Percentiles rank a stretch among this genome's conserved stretches.
These are phyloP conservation scores for Hyles vespertilio DNA, from an alignment of 1,140 invertebrate species.

Conservation along the genomic window DNA sequence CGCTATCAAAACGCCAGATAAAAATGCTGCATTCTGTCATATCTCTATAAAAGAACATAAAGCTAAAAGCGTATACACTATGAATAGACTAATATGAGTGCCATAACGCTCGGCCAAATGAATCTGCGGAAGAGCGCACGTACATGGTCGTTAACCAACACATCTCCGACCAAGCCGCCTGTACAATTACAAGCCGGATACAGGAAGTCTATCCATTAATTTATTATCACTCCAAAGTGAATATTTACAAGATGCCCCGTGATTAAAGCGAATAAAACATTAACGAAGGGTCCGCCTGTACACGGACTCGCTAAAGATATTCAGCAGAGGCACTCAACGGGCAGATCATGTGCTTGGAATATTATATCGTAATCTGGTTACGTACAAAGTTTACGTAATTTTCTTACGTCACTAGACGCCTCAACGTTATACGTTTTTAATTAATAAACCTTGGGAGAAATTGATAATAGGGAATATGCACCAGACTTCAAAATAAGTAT, in stretches of 20 bases:
- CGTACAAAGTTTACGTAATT: conserved; percentile 7
- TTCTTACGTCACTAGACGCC: not conserved
- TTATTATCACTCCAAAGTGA: conserved; percentile 38
- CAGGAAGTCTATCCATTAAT: conserved; percentile 34
- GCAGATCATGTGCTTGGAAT: conserved; percentile 13
- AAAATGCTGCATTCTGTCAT: too few relatives aligned
- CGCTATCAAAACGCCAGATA: too few relatives aligned
- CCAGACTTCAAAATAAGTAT: too few relatives aligned
- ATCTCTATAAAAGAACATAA: too few relatives aligned
- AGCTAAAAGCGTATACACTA: too few relatives aligned
- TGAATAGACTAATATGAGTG: too few relatives aligned
- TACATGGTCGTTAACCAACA: conserved; percentile 25
- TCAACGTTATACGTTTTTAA: too few relatives aligned
- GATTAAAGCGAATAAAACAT: conserved; percentile 52
- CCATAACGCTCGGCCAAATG: too few relatives aligned
- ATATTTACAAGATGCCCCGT: conserved; percentile 36
- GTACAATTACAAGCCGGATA: conserved; percentile 42
- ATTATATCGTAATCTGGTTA: conserved; percentile 8
- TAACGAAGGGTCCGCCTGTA: conserved; percentile 11
- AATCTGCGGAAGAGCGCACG: not conserved
- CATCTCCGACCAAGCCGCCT: conserved; percentile 19
- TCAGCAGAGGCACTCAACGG: conserved; percentile 8
- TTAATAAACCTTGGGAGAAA: too few relatives aligned
- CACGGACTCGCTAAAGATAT: conserved; percentile 17
- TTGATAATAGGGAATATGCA: too few relatives aligned